Evolutionary conservation across 2,888 invertebrate genomes (phyloP).

Genomic region (Drosophila seclusa): DNA sequence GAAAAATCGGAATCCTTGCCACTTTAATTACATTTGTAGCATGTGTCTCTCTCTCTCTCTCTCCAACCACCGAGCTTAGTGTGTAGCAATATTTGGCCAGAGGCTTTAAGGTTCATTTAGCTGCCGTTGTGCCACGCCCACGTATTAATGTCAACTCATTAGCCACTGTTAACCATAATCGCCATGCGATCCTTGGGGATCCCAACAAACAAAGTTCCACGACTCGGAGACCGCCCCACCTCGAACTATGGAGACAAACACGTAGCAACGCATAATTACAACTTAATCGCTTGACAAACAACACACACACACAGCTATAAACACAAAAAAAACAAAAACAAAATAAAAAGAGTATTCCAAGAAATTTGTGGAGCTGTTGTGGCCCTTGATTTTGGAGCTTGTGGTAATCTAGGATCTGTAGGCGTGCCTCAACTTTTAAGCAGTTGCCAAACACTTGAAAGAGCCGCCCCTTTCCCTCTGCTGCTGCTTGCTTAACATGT

Average conservation of each 20-base stretch:
- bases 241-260: constrained; percentile 42
- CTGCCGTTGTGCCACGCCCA: constrained; percentile 19
- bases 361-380: neutral
- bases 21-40: constrained; percentile 48
- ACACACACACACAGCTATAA: constrained; percentile 66
- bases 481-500: constrained; percentile 3
- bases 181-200: constrained; percentile 51
- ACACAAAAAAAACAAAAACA: constrained; percentile 40
- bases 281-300: constrained; percentile 78
- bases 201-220: constrained; percentile 18
- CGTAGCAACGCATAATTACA: constrained; percentile 77
- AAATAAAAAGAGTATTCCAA: constrained; percentile 16
- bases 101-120: constrained; percentile 22
- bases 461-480: neutral
- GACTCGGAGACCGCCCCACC: neutral
- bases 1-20: constrained; percentile 7
- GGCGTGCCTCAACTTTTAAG: constrained; percentile 61
- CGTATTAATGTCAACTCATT: constrained; percentile 72
- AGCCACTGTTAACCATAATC: constrained; percentile 68
- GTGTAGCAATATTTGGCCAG: neutral
- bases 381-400: neutral
- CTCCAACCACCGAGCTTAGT: neutral
- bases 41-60: constrained; percentile 22
- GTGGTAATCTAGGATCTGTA: constrained; percentile 37
- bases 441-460: constrained; percentile 50